Evolutionary conservation across 2,113 vertebrate genomes (phyloP), one percentile per base, ranked within the genome.

Genomic region (Pipra filicauda): DNA sequence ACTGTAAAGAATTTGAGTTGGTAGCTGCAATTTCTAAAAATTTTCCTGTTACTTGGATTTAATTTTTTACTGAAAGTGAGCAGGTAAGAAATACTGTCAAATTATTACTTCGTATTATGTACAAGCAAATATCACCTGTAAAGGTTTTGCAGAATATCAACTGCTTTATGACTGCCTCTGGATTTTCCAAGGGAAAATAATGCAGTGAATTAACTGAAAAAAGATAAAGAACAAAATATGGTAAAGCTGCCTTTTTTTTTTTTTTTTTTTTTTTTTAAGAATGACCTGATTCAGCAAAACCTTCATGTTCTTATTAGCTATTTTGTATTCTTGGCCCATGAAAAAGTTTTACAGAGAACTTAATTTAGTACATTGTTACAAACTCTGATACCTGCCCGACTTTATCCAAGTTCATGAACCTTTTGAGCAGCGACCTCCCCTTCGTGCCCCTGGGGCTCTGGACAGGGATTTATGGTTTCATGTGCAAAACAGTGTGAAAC

Each of bases 321-420:
- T 74, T 93, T 77, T 90, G 43, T 88, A n/a, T 70, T 69, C 64
- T 33, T 74, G 54, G 24, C 64, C 37, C 10, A 2, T 26, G 43
- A 76, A 92, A 96, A 85, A 3, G 46, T 46, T 83, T 15, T 64
- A 55, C 69, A 48, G 44, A 65, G 48, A 91, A 74, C 43, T 91
- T 90, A 54, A 51, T 91, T 91, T 91, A 88, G 51, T 88, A 26
- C 30, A 14, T 75, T 91, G 30, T 96, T 77, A 72, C 44, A 69
- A 57, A 33, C 51, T 49, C 71, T 85, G 85, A 30, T 94, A 81
- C 80, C 92, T 94, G 79, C 79, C 55, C 26, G 70, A 62, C 62
- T 91, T 85, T 76, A 83, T 77, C 78, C 67, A 88, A 97, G 95
- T 96, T 96, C 95, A 90, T 94, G 92, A 96, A 93, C 96, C 85